These are phyloP conservation scores for Meandrina meandrites DNA, from an alignment of 92 coral and sea anemone genomes.

Conservation along the genomic window DNA sequence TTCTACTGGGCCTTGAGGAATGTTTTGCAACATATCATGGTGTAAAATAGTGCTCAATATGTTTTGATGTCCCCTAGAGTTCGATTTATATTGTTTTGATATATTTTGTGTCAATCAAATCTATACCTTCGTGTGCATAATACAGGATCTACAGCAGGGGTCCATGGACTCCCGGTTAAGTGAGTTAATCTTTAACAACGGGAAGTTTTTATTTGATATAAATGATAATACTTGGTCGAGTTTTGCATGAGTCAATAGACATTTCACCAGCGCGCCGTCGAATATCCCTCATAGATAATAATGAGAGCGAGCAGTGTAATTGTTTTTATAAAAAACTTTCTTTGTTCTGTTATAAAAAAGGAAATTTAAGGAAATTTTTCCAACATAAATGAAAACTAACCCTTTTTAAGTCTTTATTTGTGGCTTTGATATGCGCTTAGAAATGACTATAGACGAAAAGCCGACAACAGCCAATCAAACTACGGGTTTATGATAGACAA, in stretches of 20 bases:
- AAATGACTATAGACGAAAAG: background rate
- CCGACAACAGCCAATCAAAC: background rate
- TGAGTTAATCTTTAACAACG: background rate
- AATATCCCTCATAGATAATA: background rate
- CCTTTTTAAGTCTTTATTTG: too few species aligned
- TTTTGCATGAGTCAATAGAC: background rate
- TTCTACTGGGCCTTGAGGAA: background rate
- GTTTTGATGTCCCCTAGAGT: constrained; percentile 17
- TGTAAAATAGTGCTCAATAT: background rate
- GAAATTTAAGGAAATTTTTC: too few species aligned
- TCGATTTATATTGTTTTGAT: constrained; percentile 19
- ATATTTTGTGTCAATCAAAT: constrained; percentile 6
- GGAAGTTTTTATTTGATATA: background rate
- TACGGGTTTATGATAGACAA: background rate
- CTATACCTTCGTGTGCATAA: background rate
- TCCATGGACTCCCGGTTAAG: background rate
- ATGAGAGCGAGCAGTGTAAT: background rate
- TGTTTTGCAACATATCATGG: background rate
- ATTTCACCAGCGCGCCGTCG: background rate
- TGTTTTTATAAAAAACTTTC: too few species aligned
- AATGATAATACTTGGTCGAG: background rate
- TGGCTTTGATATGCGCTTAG: too few species aligned
- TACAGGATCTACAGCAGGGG: background rate
- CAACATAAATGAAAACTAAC: too few species aligned
- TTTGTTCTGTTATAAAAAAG: too few species aligned